A percentile compares a stretch with the other conserved stretches of the same genome.
Evolutionary conservation across 2,797 vertebrate species (phyloP).

Genomic region (Hyperoplus immaculatus): DNA sequence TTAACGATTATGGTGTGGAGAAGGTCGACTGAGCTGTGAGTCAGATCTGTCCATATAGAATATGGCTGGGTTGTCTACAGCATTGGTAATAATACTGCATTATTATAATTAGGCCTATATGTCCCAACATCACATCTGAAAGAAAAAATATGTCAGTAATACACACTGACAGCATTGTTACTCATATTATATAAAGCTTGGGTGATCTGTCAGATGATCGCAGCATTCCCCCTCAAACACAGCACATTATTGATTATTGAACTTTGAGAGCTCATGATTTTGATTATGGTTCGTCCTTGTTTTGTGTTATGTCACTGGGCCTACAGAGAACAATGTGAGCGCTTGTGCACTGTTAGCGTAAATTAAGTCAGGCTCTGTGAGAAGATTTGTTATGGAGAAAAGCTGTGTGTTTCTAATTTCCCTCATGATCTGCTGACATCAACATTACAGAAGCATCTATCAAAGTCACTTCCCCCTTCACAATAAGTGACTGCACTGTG

Average conservation of each 20-base stretch:
- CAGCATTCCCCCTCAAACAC: conserved; percentile 10
- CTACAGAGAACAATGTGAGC: conserved; percentile 21
- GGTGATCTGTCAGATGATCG: not conserved
- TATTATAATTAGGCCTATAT: not conserved
- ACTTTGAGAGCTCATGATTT: conserved; percentile 56
- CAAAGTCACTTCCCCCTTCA: conserved; percentile 48
- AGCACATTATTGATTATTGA: conserved; percentile 21
- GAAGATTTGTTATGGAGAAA: conserved; percentile 16
- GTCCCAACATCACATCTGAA: not conserved
- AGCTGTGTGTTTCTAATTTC: conserved; percentile 61
- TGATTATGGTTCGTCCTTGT: conserved; percentile 48
- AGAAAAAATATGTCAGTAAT: not conserved
- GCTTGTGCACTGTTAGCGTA: conserved; percentile 29
- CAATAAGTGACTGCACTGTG: conserved; percentile 57
- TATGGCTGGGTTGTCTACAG: not conserved
- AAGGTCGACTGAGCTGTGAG: conserved; percentile 36
- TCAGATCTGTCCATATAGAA: conserved; percentile 18
- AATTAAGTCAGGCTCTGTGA: conserved; percentile 32
- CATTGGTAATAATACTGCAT: not conserved
- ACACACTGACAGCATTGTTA: not conserved
- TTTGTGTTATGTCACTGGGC: conserved; percentile 30
- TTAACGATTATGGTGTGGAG: conserved; percentile 35
- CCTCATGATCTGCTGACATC: conserved; percentile 65
- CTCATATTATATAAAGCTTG: not conserved
- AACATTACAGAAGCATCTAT: conserved; percentile 55